Conservation (phyloP, 2,113 vertebrate genomes). For the Verasper variegatus region DNA sequence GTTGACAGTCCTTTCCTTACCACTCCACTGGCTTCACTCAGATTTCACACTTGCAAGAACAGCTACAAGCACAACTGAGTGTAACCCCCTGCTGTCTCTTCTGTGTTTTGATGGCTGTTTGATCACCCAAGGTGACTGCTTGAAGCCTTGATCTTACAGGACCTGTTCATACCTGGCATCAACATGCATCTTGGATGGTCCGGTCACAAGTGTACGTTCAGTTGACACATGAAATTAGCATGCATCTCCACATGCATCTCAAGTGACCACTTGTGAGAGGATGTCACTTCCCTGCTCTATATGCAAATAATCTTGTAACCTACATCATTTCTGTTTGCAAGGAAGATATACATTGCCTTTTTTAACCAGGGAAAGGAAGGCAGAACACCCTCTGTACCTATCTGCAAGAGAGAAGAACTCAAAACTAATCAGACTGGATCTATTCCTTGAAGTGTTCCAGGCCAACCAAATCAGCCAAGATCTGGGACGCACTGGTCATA, state of each 20-base stretch:
- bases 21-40: slow-evolving; percentile 59
- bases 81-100: not conserved
- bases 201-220: not conserved
- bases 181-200: too few species aligned
- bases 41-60: slow-evolving; percentile 67
- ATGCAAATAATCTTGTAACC: not conserved
- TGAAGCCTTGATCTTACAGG: not conserved
- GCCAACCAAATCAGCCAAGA: too few species aligned
- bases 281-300: not conserved
- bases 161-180: not conserved
- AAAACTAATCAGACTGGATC: too few species aligned
- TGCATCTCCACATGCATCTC: not conserved
- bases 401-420: too few species aligned
- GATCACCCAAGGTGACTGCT: not conserved
- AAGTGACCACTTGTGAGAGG: not conserved
- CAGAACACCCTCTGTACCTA: too few species aligned
- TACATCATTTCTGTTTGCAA: not conserved
- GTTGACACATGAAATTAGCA: not conserved
- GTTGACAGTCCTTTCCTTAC: slow-evolving; percentile 62
- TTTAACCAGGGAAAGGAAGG: too few species aligned
- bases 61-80: slow-evolving; percentile 43
- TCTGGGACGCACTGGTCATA: too few species aligned
- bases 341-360: not conserved
- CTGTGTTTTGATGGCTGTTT: slow-evolving; percentile 29
- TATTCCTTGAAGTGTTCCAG: too few species aligned